phyloP scores from a whole-genome alignment of 2,797 vertebrate species.

The Poeciliopsis gracilis region DNA sequence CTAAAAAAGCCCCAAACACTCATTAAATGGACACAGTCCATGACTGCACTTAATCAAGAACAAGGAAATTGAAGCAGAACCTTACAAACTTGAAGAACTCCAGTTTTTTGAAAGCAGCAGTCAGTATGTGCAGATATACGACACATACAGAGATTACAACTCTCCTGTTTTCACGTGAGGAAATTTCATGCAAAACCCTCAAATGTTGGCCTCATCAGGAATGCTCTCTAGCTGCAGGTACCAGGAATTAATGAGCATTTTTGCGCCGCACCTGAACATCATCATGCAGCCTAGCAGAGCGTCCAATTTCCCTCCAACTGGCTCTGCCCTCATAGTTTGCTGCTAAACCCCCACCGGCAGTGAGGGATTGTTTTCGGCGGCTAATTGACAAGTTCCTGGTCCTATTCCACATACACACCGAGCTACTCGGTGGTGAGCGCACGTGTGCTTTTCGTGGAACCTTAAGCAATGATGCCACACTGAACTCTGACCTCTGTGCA shows the following conservation, averaged over 20 bases:
- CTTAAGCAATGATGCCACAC: conserved; percentile 11
- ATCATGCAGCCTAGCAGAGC: conserved; percentile 59
- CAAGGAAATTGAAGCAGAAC: background rate
- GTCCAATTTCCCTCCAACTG: conserved; percentile 68
- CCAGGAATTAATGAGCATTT: conserved; percentile 70
- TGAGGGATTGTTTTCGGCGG: conserved; percentile 66
- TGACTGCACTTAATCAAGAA: background rate
- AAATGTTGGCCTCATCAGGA: conserved; percentile 52
- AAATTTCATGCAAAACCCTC: conserved; percentile 49
- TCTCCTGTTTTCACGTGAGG: conserved; percentile 36
- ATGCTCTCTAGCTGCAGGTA: conserved; percentile 55
- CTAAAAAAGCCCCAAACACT: background rate
- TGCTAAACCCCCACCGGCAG: conserved; percentile 59
- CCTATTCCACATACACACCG: conserved; percentile 37
- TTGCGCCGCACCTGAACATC: conserved; percentile 70
- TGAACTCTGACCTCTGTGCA: conserved; percentile 32
- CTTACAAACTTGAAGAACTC: background rate
- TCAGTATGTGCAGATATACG: background rate
- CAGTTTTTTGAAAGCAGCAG: background rate
- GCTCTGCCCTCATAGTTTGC: conserved; percentile 71
- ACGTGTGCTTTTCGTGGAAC: background rate
- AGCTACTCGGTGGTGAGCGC: background rate
- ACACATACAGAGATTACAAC: conserved; percentile 39
- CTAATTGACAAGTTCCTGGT: conserved; percentile 74
- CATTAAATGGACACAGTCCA: background rate